phyloP scores from a whole-genome alignment of 2,797 vertebrate genomes.

The Gallinago stenura region DNA sequence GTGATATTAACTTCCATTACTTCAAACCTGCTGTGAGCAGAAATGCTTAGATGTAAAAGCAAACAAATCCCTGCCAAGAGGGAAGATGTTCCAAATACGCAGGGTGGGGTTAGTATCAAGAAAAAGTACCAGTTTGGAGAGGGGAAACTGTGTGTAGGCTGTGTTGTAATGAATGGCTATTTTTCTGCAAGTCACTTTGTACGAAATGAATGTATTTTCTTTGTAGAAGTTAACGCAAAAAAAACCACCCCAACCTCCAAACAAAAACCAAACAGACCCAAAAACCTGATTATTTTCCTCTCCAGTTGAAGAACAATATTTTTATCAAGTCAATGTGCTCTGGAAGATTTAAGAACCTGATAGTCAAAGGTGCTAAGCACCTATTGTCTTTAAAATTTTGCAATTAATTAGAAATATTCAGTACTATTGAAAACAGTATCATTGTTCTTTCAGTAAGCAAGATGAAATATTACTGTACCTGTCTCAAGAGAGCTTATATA shows the following conservation, averaged over 20 bases:
- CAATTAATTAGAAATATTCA: neutral
- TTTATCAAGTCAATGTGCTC: neutral
- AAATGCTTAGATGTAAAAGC: conserved; percentile 46
- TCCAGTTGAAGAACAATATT: neutral
- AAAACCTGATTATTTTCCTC: neutral
- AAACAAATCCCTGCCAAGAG: conserved; percentile 40
- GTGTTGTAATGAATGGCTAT: neutral
- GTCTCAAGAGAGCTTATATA: neutral
- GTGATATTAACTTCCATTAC: conserved; percentile 44
- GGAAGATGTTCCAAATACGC: neutral
- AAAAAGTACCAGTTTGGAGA: neutral
- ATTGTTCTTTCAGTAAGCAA: neutral
- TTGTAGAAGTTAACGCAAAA: neutral
- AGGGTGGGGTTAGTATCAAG: neutral
- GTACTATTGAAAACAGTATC: neutral
- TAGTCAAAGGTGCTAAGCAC: neutral
- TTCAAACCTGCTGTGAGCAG: conserved; percentile 38
- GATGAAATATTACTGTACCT: neutral
- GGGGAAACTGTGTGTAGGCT: neutral
- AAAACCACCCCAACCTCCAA: neutral
- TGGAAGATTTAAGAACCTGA: neutral
- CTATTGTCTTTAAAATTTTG: neutral
- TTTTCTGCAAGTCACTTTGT: neutral
- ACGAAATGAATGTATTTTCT: neutral
- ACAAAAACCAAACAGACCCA: too few species aligned